These are phyloP conservation scores for Epizoanthus stellaris DNA, from an alignment of 92 coral and sea anemone species.

Conservation along the genomic window DNA sequence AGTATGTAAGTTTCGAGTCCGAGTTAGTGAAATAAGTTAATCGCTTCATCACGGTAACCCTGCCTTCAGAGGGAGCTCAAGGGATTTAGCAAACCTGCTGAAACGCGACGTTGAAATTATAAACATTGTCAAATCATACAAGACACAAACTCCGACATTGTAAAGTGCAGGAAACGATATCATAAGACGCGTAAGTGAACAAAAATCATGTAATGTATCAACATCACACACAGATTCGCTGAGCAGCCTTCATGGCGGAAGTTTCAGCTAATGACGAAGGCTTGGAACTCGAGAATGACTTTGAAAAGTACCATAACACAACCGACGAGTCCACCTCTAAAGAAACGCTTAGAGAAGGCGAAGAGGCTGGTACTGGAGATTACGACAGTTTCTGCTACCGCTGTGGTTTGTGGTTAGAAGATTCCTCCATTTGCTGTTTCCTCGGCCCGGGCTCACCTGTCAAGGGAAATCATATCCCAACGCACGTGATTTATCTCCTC, in stretches of 20 bases:
- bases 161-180: neutral
- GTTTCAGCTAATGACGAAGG: neutral
- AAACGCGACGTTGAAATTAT: neutral
- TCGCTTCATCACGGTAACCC: neutral
- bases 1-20: neutral
- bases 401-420: constrained; percentile 17
- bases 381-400: constrained; percentile 10
- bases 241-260: neutral
- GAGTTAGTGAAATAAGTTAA: neutral
- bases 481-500: constrained; percentile 60
- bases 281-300: neutral
- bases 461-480: constrained; percentile 48
- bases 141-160: neutral
- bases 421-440: constrained; percentile 50
- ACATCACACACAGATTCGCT: neutral
- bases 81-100: neutral
- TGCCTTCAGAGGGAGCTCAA: neutral
- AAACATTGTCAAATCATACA: neutral
- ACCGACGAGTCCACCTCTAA: neutral
- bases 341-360: neutral
- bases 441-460: constrained; percentile 63
- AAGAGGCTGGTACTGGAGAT: neutral
- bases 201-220: neutral
- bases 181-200: neutral
- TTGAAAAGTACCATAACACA: neutral